Evolutionary conservation across 2,113 vertebrate genomes (phyloP).

Genomic region (Electrona antarctica): DNA sequence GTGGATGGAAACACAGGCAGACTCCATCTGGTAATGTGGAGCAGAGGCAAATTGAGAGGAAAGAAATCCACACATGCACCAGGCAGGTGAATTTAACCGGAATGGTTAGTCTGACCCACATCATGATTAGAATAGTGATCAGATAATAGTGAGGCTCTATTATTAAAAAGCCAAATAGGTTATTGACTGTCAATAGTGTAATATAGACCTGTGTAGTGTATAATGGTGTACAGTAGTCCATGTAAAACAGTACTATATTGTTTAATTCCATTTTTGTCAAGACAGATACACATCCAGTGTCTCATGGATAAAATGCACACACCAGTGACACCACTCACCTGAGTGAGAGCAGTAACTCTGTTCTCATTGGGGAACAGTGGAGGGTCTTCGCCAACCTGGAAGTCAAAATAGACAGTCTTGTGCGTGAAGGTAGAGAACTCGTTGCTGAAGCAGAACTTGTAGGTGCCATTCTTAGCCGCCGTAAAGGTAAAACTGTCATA

Average conservation of each 20-base stretch:
- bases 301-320: not conserved
- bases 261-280: no score
- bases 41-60: not conserved
- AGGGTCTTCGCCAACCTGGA: conserved; percentile 97
- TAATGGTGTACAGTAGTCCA: no score
- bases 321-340: conserved; percentile 77
- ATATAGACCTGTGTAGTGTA: no score
- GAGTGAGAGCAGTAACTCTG: conserved; percentile 94
- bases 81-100: no score
- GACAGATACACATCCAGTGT: no score
- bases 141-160: no score
- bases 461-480: conserved; percentile 91
- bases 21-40: conserved; percentile 88
- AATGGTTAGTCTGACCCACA: no score
- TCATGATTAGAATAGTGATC: no score
- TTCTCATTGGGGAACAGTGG: conserved; percentile 97
- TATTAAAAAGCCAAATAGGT: no score
- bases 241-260: no score
- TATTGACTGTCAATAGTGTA: no score
- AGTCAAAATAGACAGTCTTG: conserved; percentile 98
- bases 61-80: no score
- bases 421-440: conserved; percentile 99
- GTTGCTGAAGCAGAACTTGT: conserved; percentile 98
- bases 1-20: conserved; percentile 96
- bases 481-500: conserved; percentile 98